A percentile compares a stretch with the other conserved stretches of the same genome.
phyloP scores from a whole-genome alignment of 1,140 invertebrate genomes.

The Saccostrea glomerata region DNA sequence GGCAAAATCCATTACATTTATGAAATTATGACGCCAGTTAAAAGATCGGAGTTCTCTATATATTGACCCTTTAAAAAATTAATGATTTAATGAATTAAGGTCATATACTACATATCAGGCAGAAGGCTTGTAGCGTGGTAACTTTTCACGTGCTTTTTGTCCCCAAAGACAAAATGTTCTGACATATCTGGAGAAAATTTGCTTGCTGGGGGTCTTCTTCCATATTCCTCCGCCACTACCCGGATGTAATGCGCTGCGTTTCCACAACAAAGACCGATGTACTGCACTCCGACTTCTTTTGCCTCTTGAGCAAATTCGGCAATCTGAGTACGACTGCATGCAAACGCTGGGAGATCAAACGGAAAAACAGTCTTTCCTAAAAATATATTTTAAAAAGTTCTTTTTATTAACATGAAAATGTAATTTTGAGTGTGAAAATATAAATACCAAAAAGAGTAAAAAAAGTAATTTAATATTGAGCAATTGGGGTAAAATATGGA shows the following conservation, averaged over 20 bases:
- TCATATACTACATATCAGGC: not conserved
- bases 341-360: conserved; percentile 61
- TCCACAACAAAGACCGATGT: conserved; percentile 77
- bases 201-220: conserved; percentile 67
- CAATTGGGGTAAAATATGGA: too few species aligned
- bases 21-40: too few species aligned
- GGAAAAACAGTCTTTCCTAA: conserved; percentile 67
- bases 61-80: too few species aligned
- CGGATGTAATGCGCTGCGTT: conserved; percentile 68
- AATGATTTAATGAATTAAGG: too few species aligned
- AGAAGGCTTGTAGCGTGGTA: conserved; percentile 19
- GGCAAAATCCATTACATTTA: too few species aligned
- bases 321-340: conserved; percentile 62
- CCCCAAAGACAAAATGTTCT: conserved; percentile 63
- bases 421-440: not conserved
- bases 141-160: conserved; percentile 24
- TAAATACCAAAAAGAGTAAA: too few species aligned
- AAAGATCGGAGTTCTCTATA: too few species aligned
- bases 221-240: conserved; percentile 70
- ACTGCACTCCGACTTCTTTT: conserved; percentile 73
- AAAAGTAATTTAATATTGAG: too few species aligned
- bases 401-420: too few species aligned
- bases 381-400: not conserved
- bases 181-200: conserved; percentile 67
- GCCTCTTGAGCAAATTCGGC: conserved; percentile 67